phyloP scores from a whole-genome alignment of 1,140 invertebrate genomes.

The Kradibia gibbosae region DNA sequence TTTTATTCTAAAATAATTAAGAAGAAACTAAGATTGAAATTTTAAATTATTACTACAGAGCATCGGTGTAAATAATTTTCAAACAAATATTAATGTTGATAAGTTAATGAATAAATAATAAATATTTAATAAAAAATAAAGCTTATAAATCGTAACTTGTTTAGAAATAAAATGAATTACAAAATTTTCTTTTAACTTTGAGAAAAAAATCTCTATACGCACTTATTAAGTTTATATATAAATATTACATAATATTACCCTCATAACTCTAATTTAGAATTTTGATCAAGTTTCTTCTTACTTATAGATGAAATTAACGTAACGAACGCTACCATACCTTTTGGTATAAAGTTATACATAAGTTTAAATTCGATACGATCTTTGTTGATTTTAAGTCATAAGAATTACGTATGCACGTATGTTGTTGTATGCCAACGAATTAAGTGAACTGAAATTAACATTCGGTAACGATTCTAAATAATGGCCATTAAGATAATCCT shows the following conservation, averaged over 20 bases:
- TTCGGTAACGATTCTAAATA: conserved; percentile 32
- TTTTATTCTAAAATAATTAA: conserved; percentile 11
- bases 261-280: neutral
- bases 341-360: conserved; percentile 27
- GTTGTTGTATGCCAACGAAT: conserved; percentile 24
- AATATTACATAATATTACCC: neutral
- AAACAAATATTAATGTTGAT: neutral
- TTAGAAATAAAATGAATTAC: neutral
- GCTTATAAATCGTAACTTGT: neutral
- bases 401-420: neutral
- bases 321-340: conserved; percentile 30
- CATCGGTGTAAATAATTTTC: too few relatives aligned
- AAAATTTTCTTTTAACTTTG: neutral
- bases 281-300: conserved; percentile 23
- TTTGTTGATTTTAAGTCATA: conserved; percentile 6
- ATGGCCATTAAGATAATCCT: neutral
- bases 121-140: neutral
- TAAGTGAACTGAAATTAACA: conserved; percentile 13
- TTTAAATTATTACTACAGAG: neutral
- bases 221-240: neutral
- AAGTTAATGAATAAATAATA: neutral
- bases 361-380: conserved; percentile 14
- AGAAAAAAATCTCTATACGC: neutral
- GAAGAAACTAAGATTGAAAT: neutral
- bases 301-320: neutral